Evolutionary conservation across 2,888 invertebrate genomes (phyloP).

Genomic region (Clepsis dumicolana): DNA sequence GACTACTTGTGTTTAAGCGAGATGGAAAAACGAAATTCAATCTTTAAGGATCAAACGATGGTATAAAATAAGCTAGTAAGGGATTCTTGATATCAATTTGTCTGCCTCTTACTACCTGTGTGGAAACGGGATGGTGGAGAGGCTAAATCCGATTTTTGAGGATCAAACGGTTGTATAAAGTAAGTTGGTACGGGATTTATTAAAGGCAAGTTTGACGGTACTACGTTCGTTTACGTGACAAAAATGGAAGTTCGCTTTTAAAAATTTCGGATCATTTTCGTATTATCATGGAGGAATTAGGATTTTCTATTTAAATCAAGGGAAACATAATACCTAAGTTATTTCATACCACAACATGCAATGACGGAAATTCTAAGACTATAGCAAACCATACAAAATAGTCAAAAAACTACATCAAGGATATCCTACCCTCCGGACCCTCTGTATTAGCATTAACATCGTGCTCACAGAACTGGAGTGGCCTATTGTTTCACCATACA

Average conservation of each 20-base stretch:
- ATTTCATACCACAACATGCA: no score
- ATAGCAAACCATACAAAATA: not conserved
- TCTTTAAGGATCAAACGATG: slow-evolving; percentile 6
- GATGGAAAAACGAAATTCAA: slow-evolving; percentile 1
- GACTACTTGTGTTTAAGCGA: not conserved
- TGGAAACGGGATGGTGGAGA: slow-evolving; percentile 12
- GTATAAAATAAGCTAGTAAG: not conserved
- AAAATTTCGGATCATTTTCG: not conserved
- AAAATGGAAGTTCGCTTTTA: not conserved
- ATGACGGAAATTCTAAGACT: no score
- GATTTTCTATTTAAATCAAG: not conserved
- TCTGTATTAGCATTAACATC: slow-evolving; percentile 73
- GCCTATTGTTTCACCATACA: slow-evolving; percentile 67
- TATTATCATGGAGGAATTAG: not conserved
- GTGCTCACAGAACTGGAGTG: slow-evolving; percentile 61
- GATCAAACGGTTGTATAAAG: slow-evolving; percentile 9
- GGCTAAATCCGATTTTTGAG: not conserved
- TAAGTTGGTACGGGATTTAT: slow-evolving; percentile 8
- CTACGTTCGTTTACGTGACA: slow-evolving; percentile 5
- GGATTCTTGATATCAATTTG: slow-evolving; percentile 26
- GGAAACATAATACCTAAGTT: no score
- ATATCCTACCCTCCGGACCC: slow-evolving; percentile 50
- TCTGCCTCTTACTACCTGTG: slow-evolving; percentile 12
- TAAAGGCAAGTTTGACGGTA: slow-evolving; percentile 8
- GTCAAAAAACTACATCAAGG: slow-evolving; percentile 21